A percentile compares a stretch with the other conserved stretches of the same genome.
Evolutionary conservation across 2,888 invertebrate species (phyloP).

Genomic region (Drosophila heteroneura): DNA sequence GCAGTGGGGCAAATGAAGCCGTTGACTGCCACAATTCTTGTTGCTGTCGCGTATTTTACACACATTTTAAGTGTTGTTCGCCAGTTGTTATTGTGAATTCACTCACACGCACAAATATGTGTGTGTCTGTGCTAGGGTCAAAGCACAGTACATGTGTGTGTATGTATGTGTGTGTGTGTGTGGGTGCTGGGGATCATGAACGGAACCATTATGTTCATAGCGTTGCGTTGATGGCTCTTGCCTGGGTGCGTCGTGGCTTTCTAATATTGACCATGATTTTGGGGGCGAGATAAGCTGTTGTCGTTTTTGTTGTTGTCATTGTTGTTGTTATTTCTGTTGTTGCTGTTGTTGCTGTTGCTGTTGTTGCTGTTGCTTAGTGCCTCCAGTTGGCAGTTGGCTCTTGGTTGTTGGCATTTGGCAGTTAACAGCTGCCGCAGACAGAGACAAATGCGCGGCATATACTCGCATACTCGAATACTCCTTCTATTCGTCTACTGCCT

Average conservation of each 20-base stretch:
- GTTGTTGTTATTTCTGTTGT: slow-evolving; percentile 6
- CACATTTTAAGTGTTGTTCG: slow-evolving; percentile 78
- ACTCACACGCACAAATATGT: slow-evolving; percentile 8
- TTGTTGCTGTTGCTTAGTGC: slow-evolving; percentile 6
- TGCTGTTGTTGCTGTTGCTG: slow-evolving; percentile 1
- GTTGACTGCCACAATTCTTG: slow-evolving; percentile 53
- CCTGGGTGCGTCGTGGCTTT: slow-evolving; percentile 56
- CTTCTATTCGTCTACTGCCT: slow-evolving; percentile 6
- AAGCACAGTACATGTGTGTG: background rate
- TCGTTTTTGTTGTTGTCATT: slow-evolving; percentile 27
- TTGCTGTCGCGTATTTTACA: slow-evolving; percentile 71
- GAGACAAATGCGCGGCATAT: slow-evolving; percentile 66
- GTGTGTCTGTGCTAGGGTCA: background rate
- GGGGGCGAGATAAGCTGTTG: slow-evolving; percentile 57
- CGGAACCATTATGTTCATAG: slow-evolving; percentile 73
- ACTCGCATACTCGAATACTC: slow-evolving; percentile 3
- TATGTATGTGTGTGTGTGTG: slow-evolving; percentile 7
- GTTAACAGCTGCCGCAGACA: slow-evolving; percentile 66
- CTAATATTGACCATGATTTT: slow-evolving; percentile 74
- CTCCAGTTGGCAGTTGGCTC: slow-evolving; percentile 24
- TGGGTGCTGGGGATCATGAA: slow-evolving; percentile 37
- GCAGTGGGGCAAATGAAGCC: slow-evolving; percentile 62
- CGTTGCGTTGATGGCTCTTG: slow-evolving; percentile 65
- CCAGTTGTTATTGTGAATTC: slow-evolving; percentile 64
- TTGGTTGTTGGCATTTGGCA: slow-evolving; percentile 26